Evolutionary conservation across 2,113 vertebrate species (phyloP), one percentile per base, ranked within the genome.

Genomic region (Limanda limanda): DNA sequence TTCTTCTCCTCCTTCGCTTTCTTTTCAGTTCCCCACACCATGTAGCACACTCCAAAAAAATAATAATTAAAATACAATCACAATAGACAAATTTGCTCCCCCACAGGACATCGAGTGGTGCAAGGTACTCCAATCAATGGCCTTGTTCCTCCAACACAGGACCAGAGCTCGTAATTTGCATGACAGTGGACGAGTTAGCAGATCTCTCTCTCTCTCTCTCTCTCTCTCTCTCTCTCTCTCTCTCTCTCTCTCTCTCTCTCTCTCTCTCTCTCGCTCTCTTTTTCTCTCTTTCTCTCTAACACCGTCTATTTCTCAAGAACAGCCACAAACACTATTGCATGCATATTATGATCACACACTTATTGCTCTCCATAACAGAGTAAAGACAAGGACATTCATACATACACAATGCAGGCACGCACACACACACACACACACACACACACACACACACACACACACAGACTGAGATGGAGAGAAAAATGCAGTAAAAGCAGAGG

Each of bases 51-150:
- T 78, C 20, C 24, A 70, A 62, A 77, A 42, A 79, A 90, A 74
- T 40, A 84, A 60, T 66, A 79, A 88, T 88, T 81, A 73, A 77
- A 88, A 91, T 91, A 90, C 90, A 92, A 90, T 91, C 87, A 91
- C 89, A 92, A 90, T 87, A 89, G 90, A 86, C 83, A 91, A 87
- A 93, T 92, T 85, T 91, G 81, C 85, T 87, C 84, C 86, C 86
- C 89, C 90, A 86, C 85, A 91, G 83, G 87, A 88, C 72, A 82
- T 76, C 47, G 87, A 92, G 86, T 76, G 80, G 79, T 42, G 58
- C 76, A 78, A 88, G 91, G 87, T 86, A 75, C 92, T 94, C 88
- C 89, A 94, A 92, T 93, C 89, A 91, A 84, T 85, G 89, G 87
- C 84, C 91, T 93, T 91, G 90, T 91, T 93, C 87, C 65, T 62